Evolutionary conservation across 2,888 invertebrate genomes (phyloP), one percentile per base, ranked within the genome.

Genomic region (Linnaemya vulpina): DNA sequence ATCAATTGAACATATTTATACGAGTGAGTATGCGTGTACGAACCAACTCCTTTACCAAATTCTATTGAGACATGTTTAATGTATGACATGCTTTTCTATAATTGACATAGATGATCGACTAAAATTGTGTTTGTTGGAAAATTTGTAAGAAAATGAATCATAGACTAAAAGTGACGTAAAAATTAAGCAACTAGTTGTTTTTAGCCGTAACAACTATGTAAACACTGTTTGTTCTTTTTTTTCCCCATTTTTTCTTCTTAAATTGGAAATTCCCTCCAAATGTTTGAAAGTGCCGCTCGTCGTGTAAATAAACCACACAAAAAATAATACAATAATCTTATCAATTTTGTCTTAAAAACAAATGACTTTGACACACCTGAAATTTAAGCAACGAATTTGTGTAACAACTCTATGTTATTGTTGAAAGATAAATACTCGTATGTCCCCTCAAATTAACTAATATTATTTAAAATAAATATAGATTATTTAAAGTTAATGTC

Each of bases 381-480:
- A 60, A 60, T 74, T 81, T 68, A 55, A 46, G 49, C 49, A 22
- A 58, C 65, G 49, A 63, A 60, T 68, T 77, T 68, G 40, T 60
- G 60, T 60, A 75, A 49, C 15, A 63, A 9, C 17, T 25, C 17
- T 65, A 17, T 30, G 46, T 70, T 62, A 25, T 51, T 70, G 51
- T 55, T 67, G 25, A 73, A 55, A 75, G 25, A 35, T 43, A 49
- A n/a, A 53, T 17, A 22, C 10, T 53, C 87, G 85, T 84, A 86
- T 25, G 22, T 49, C 89, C 89, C 88, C 88, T 90, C 88, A 88
- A 90, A 90, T 88, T 90, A 89, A 89, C 88, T 83, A 80, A 84
- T 70, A 49, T 70, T 77, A 70, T 79, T 86, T 86, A 80, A 81
- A 83, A 46, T 43, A 78, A 62, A 70, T 74, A 78, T 78, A 25